Conservation (phyloP, 2,888 invertebrate species). For the Amaurobius ferox region DNA sequence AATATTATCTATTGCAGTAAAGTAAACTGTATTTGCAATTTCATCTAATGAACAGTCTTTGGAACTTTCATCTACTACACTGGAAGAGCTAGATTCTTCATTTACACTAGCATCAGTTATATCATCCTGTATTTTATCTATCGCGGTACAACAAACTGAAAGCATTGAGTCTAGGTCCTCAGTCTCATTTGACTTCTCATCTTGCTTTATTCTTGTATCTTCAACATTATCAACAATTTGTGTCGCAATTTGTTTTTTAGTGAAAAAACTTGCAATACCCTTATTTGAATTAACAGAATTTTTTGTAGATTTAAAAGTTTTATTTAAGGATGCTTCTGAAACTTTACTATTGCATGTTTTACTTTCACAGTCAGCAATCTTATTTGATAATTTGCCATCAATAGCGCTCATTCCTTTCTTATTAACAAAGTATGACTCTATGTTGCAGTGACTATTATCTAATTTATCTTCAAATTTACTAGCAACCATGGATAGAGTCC, state of each 20-base stretch:
- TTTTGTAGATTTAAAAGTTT: background rate
- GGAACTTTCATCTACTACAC: no score
- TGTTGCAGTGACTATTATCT: constrained; percentile 27
- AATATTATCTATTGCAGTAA: background rate
- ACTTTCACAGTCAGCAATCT: no score
- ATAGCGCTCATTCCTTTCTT: background rate
- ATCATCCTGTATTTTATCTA: background rate
- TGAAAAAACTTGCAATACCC: background rate
- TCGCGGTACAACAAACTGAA: background rate
- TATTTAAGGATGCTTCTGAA: no score
- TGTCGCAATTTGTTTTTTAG: background rate
- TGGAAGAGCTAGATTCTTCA: background rate
- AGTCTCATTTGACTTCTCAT: background rate
- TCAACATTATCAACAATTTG: background rate
- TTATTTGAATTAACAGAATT: background rate
- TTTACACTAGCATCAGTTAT: background rate
- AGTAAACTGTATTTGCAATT: no score
- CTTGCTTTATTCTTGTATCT: background rate
- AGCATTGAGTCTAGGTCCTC: background rate
- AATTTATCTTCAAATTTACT: constrained; percentile 68
- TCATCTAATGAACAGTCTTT: no score
- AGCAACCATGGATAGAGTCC: constrained; percentile 61
- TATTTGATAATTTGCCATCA: no score
- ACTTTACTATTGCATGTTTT: no score
- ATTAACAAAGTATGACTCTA: constrained; percentile 48